Evolutionary conservation across 2,888 invertebrate species (phyloP).

Genomic region (Trachelus stipa): DNA sequence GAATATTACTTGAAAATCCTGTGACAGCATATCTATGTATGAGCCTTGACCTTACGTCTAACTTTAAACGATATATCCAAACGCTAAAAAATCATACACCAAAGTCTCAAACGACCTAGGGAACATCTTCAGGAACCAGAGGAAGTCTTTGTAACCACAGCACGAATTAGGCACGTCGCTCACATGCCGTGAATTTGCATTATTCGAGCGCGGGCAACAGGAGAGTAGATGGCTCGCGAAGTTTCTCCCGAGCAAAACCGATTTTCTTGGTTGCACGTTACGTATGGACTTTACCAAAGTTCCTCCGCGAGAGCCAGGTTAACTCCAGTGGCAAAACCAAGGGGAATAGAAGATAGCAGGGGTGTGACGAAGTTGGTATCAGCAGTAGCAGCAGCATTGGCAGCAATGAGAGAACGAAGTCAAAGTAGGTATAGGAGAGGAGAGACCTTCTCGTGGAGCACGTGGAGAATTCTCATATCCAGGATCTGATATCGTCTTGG

Average conservation of each 20-base stretch:
- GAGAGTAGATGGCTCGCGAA: slow-evolving; percentile 28
- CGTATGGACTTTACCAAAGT: not conserved
- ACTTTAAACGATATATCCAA: not conserved
- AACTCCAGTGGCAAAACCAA: not conserved
- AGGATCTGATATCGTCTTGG: not conserved
- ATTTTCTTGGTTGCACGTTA: not conserved
- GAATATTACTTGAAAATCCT: not conserved
- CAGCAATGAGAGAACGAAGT: not conserved
- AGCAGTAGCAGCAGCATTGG: not conserved
- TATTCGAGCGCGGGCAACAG: slow-evolving; percentile 36
- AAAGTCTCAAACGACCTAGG: not conserved
- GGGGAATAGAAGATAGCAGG: not conserved
- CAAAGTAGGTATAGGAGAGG: not conserved
- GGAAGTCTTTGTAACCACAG: not conserved
- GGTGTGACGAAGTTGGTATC: not conserved
- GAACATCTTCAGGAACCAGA: slow-evolving; percentile 1
- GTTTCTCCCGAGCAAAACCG: slow-evolving; percentile 12
- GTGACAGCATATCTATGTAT: not conserved
- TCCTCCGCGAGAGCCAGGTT: not conserved
- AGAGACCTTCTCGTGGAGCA: not conserved
- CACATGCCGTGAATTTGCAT: slow-evolving; percentile 37
- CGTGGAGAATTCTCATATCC: not conserved
- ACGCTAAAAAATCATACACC: not conserved
- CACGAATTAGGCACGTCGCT: slow-evolving; percentile 17
- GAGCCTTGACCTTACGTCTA: not conserved